Conservation (phyloP, 2,113 vertebrate species). For the Triplophysa siluroides region DNA sequence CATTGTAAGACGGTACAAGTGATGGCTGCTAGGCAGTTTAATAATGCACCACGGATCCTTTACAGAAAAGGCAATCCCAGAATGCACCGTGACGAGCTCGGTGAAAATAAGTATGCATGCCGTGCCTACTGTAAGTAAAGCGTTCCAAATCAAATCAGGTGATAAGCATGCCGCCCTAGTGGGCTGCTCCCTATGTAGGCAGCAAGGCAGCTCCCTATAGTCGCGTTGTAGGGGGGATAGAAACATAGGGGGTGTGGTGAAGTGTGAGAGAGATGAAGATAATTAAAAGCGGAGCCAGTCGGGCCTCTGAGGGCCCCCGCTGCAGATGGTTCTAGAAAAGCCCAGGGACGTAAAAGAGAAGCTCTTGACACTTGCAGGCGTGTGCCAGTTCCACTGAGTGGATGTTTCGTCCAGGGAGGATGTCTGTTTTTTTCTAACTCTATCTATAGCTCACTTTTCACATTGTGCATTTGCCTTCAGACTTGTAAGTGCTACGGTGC, state of each 20-base stretch:
- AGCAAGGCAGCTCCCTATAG: not conserved
- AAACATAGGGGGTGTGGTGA: constrained; percentile 29
- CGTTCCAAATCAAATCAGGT: not conserved
- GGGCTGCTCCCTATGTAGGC: not conserved
- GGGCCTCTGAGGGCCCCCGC: constrained; percentile 43
- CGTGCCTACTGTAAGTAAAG: not conserved
- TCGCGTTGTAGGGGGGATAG: constrained; percentile 2
- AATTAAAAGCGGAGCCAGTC: constrained; percentile 51
- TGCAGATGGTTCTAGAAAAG: constrained; percentile 55
- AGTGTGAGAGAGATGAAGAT: constrained; percentile 51
- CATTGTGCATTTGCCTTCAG: constrained; percentile 52
- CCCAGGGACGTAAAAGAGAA: constrained; percentile 46
- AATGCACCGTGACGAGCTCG: too few species aligned
- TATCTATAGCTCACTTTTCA: constrained; percentile 48
- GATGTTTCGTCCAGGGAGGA: constrained; percentile 45
- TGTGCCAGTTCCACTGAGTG: constrained; percentile 54
- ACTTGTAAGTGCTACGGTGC: constrained; percentile 49
- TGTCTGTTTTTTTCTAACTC: constrained; percentile 20
- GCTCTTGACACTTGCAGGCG: constrained; percentile 35
- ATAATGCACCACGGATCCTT: too few species aligned
- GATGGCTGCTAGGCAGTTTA: too few species aligned
- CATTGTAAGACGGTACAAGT: too few species aligned
- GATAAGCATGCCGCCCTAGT: too few species aligned
- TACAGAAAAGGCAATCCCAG: too few species aligned
- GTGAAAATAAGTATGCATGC: not conserved